Evolutionary conservation across 2,113 vertebrate species (phyloP).

Genomic region (Psilopogon haemacephalus): DNA sequence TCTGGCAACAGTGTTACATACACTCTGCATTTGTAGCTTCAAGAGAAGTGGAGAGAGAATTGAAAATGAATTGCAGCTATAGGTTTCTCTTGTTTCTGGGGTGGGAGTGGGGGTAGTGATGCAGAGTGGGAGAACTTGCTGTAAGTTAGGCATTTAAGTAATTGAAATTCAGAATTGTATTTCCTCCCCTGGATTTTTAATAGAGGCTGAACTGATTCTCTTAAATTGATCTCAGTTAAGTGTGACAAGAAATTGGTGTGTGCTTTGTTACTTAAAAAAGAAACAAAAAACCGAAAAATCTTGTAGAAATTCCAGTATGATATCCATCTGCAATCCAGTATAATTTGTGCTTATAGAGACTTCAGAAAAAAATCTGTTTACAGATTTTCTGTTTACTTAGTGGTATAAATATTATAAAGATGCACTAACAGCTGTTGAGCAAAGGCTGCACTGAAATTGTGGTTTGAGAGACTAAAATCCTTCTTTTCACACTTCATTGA

Average conservation of each 20-base stretch:
- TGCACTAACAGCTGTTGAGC: not conserved
- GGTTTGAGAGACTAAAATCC: not conserved
- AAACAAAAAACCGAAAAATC: too few species aligned
- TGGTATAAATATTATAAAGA: not conserved
- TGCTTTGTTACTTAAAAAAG: conserved; percentile 27
- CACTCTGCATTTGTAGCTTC: not conserved
- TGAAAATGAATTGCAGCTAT: not conserved
- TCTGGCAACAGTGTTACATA: not conserved
- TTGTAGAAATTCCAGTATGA: conserved; percentile 34
- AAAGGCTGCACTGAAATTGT: not conserved
- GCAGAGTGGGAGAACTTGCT: not conserved
- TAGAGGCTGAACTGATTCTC: conserved; percentile 36
- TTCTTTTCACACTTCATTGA: not conserved
- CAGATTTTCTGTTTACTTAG: conserved; percentile 46
- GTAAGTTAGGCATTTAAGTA: not conserved
- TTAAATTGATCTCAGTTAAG: conserved; percentile 37
- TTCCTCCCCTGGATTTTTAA: not conserved
- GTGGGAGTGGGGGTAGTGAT: not conserved
- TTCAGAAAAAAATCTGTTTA: conserved; percentile 59
- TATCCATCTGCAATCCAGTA: conserved; percentile 32
- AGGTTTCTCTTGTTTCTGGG: not conserved
- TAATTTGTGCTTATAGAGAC: conserved; percentile 25
- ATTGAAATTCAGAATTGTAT: conserved; percentile 48
- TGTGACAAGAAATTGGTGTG: conserved; percentile 18
- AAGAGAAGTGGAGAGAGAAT: not conserved